Base-by-base conservation (phyloP, 2,797 vertebrate genomes). In the Menidia menidia region DNA sequence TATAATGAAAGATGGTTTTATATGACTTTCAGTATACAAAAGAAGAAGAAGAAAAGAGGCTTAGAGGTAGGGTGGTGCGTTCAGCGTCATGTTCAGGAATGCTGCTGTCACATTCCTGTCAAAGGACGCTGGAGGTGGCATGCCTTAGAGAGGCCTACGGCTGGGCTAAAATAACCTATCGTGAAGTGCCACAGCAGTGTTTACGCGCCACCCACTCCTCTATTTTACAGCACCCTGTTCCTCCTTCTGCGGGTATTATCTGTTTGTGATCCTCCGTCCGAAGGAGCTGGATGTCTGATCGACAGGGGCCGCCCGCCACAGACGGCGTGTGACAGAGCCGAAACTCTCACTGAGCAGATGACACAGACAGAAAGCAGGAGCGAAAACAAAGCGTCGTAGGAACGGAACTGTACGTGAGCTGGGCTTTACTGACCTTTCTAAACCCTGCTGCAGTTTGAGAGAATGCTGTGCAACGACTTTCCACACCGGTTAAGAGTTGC, bases 251-350 rank as follows among this genome's bases (percentile, higher is more conserved):
- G 95, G 94, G 95, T 96, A 95, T 94, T 93, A 94, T 95, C 94
- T 93, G 92, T 94, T 95, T 97, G 96, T 97, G 95, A 98, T 97
- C 95, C 95, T 88, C 92, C 93, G 95, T 95, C 96, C 94, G 96
- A 95, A 97, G 93, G 93, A 94, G 94, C 91, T 88, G 93, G 93
- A 73, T 51, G 92, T 94, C 92, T 96, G 96, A 96, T 94, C 94
- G 95, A 96, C 93, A 92, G 10, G 35, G 89, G 90, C 93, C 93
- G 96, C 93, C 73, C 62, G 93, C 96, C 35, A 7, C 35, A 10
- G 35, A 39, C 10, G 10, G 10, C 35, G 9, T 10, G 35, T 5
- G 35, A 39, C 10, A 10, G 10, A 39, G 7, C 10, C 10, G 35
- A 39, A 39, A 39, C 35, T 5, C 5, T 5, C 35, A 39, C 9